Base-by-base conservation (phyloP, 2,797 vertebrate genomes). In the Pipistrellus kuhlii region DNA sequence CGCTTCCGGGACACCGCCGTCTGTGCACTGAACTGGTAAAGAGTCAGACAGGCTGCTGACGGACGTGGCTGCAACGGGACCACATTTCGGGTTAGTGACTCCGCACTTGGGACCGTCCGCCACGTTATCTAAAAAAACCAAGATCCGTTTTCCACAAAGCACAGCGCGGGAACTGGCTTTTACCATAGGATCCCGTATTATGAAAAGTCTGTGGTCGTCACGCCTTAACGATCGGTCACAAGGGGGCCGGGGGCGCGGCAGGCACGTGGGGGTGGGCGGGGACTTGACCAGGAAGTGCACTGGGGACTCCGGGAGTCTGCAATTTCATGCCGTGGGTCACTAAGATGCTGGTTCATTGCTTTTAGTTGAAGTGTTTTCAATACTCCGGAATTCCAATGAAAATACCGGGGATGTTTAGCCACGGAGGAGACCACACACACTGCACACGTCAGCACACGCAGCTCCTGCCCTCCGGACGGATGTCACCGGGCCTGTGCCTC, bases 21-120 rank as follows among this genome's bases (percentile, higher is more conserved):
- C 98, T 96, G 98, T 97, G 97, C 98, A 98, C 85, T 98, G 98
- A 87, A 97, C 97, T 4, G 98, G 98, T 96, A 98, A 96, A 83
- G 98, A 98, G 88, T 99, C 98, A 32, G 98, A 98, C 97, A 98
- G 98, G 95, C 98, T 98, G 98, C 97, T 98, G 94, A 98, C 97
- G 96, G 98, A 98, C 91, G 98, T 80, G 97, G 97, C 98, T 98
- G 97, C 44, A 98, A 98, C 59, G 97, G 91, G n/a, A 95, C 13
- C 87, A 80, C 90, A 94, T 2, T 59, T 27, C 69, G 17, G 0
- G 0, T 97, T 89, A 97, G 82, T 78, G 69, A 85, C 10, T 71
- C 55, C 46, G 59, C 3, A 30, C 35, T n/a, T 15, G 7, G 51
- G 57, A n/a, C 17, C 55, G 72, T 32, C 71, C 14, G 5, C 78